These are phyloP conservation scores for Sinelater perroti DNA, from an alignment of 2,888 invertebrate genomes.

Conservation along the genomic window DNA sequence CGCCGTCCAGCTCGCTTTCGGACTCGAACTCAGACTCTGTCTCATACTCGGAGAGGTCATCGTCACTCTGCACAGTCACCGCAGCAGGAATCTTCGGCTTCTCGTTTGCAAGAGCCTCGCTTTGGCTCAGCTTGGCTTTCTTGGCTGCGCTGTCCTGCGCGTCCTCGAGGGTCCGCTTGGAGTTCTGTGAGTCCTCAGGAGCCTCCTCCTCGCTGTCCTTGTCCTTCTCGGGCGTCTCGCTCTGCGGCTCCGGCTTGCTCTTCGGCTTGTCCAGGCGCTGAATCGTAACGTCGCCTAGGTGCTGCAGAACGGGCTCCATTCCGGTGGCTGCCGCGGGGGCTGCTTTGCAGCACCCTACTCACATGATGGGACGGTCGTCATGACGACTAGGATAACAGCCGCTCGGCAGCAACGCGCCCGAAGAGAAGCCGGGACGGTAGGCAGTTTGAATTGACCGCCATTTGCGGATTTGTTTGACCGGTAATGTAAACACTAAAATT, in stretches of 20 bases:
- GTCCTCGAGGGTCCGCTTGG: constrained; percentile 44
- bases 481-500: constrained; percentile 46
- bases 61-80: constrained; percentile 51
- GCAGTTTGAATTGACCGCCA: constrained; percentile 53
- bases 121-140: constrained; percentile 48
- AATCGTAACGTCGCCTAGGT: constrained; percentile 69
- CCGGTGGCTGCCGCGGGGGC: too few species aligned
- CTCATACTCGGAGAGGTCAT: constrained; percentile 57
- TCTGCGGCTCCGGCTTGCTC: constrained; percentile 41
- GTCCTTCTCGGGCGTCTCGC: constrained; percentile 39
- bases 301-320: constrained; percentile 66
- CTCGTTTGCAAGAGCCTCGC: constrained; percentile 46
- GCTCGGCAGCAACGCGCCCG: neutral
- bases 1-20: constrained; percentile 59
- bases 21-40: constrained; percentile 58
- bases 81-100: constrained; percentile 9
- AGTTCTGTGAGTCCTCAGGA: constrained; percentile 39
- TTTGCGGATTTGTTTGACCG: constrained; percentile 48
- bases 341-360: too few species aligned
- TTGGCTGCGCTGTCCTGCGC: constrained; percentile 13
- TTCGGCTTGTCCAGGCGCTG: constrained; percentile 61
- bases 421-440: neutral
- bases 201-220: constrained; percentile 14
- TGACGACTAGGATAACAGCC: neutral
- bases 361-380: constrained; percentile 5